A percentile compares a stretch with the other conserved stretches of the same genome.
Conservation (phyloP, 1,140 invertebrate genomes). For the Dufourea novaeangliae region DNA sequence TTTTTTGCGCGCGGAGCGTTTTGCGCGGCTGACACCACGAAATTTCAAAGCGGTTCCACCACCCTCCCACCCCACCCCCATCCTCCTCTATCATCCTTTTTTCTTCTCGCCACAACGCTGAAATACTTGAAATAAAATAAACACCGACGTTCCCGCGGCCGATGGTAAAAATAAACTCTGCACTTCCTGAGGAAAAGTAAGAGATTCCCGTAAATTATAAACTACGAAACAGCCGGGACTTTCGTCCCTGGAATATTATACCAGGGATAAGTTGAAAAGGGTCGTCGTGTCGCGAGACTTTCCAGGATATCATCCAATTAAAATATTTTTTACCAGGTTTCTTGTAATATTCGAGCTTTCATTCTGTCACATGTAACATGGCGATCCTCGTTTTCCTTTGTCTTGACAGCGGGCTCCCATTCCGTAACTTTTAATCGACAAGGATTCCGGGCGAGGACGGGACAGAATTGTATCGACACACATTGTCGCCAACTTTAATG, state of each 20-base stretch:
- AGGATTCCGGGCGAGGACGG: neutral
- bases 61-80: too few species aligned
- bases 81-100: too few species aligned
- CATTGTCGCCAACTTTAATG: slow-evolving; percentile 8
- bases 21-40: neutral
- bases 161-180: slow-evolving; percentile 8
- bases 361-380: too few species aligned
- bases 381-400: neutral
- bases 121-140: slow-evolving; percentile 1
- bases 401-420: neutral
- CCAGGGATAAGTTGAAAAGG: neutral
- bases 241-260: too few species aligned
- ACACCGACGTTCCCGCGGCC: neutral
- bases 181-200: neutral
- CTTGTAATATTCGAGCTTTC: neutral
- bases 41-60: slow-evolving; percentile 1
- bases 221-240: slow-evolving; percentile 3
- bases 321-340: neutral
- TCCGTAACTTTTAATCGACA: neutral
- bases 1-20: neutral
- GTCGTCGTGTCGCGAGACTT: too few species aligned
- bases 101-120: neutral
- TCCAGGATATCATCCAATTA: neutral
- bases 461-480: slow-evolving; percentile 26
- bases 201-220: neutral